A percentile compares a stretch with the other conserved stretches of the same genome.
phyloP scores from a whole-genome alignment of 2,888 invertebrate genomes.

The Amitus sp. region DNA sequence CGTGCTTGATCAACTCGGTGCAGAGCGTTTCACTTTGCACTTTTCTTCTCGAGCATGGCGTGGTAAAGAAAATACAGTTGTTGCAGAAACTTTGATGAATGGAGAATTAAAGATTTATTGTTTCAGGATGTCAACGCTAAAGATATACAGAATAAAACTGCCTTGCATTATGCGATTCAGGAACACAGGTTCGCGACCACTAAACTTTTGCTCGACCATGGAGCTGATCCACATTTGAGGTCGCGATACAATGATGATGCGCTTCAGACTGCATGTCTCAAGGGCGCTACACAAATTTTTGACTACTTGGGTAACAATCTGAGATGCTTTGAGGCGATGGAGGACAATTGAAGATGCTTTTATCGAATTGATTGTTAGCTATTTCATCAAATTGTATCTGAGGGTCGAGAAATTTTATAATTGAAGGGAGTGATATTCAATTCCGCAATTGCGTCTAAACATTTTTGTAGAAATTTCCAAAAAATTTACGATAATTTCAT shows the following conservation, averaged over 20 bases:
- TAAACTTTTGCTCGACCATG: slow-evolving; percentile 79
- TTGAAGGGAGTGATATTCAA: too few relatives aligned
- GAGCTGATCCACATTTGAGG: slow-evolving; percentile 80
- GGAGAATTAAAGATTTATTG: too few relatives aligned
- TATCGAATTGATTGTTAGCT: too few relatives aligned
- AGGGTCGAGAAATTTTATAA: not conserved
- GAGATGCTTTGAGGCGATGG: too few relatives aligned
- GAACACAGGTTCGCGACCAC: slow-evolving; percentile 86
- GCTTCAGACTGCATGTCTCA: slow-evolving; percentile 85
- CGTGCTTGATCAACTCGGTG: slow-evolving; percentile 92
- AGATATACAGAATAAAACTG: slow-evolving; percentile 91
- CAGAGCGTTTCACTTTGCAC: slow-evolving; percentile 85
- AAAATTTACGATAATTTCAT: too few relatives aligned
- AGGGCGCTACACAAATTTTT: slow-evolving; percentile 79
- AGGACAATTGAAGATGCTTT: slow-evolving; percentile 1
- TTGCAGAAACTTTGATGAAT: too few relatives aligned
- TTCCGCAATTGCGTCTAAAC: too few relatives aligned
- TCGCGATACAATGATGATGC: slow-evolving; percentile 91
- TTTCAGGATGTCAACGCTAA: slow-evolving; percentile 86
- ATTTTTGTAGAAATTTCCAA: too few relatives aligned
- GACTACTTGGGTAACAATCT: slow-evolving; percentile 74
- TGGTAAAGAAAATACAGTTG: too few relatives aligned
- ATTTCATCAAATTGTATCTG: slow-evolving; percentile 31
- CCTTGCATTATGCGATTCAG: slow-evolving; percentile 92
- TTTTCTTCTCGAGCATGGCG: slow-evolving; percentile 82